These are phyloP conservation scores for Phaetusa simplex DNA, from an alignment of 2,113 vertebrate species.

Conservation along the genomic window DNA sequence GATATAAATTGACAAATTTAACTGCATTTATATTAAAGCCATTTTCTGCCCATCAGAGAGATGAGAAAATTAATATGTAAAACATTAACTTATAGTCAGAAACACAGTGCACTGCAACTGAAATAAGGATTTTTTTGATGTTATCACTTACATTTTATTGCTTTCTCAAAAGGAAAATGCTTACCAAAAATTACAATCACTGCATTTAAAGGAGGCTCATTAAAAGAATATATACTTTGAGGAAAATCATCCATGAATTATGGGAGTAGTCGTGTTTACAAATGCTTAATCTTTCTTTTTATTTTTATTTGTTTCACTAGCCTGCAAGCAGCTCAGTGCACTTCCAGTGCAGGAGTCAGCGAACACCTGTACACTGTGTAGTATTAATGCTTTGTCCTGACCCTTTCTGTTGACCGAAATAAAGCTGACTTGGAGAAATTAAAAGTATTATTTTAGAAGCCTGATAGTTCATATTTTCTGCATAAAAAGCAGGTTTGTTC, in stretches of 20 bases:
- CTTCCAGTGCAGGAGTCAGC: neutral
- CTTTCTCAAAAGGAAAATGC: conserved; percentile 49
- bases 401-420: neutral
- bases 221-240: conserved; percentile 52
- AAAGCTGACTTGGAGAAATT: neutral
- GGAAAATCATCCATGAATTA: conserved; percentile 27
- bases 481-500: neutral
- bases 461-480: neutral
- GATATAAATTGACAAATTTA: conserved; percentile 71
- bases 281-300: neutral
- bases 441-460: neutral
- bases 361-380: neutral
- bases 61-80: conserved; percentile 73
- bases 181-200: conserved; percentile 50
- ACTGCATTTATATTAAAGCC: conserved; percentile 69
- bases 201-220: conserved; percentile 51
- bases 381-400: neutral
- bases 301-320: neutral
- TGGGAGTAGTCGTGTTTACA: neutral
- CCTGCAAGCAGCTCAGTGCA: neutral
- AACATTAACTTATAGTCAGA: conserved; percentile 65
- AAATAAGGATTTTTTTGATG: conserved; percentile 44
- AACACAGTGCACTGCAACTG: conserved; percentile 28
- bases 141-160: conserved; percentile 53
- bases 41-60: conserved; percentile 70